Evolutionary conservation across 92 coral and sea anemone species (phyloP).

Genomic region (Actinernus sp.): DNA sequence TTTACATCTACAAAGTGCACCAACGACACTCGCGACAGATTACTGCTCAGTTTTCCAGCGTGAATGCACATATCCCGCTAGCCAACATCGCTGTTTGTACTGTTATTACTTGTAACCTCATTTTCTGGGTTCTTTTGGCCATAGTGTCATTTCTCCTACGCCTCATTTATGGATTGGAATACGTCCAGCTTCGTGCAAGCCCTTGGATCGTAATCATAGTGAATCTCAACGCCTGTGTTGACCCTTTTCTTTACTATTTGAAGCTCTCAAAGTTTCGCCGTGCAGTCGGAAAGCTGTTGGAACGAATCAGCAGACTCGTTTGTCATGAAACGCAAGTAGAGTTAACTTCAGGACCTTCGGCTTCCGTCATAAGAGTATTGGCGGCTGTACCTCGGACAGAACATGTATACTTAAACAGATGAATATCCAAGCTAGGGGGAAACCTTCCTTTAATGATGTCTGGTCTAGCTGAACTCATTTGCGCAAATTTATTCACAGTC

Average conservation of each 20-base stretch:
- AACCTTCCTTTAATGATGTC: too few relatives aligned
- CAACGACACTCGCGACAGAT: background rate
- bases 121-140: background rate
- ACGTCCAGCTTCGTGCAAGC: background rate
- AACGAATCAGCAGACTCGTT: too few relatives aligned
- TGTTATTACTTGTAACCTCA: background rate
- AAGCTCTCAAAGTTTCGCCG: background rate
- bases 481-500: too few relatives aligned
- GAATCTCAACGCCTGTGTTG: background rate
- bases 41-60: background rate
- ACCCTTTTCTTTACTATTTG: background rate
- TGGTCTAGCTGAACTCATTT: too few relatives aligned
- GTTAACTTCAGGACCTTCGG: too few relatives aligned
- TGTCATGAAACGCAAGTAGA: too few relatives aligned
- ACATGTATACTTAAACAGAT: too few relatives aligned
- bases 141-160: background rate
- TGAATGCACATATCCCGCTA: background rate
- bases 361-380: too few relatives aligned
- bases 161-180: background rate
- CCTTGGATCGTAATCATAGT: background rate
- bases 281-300: background rate
- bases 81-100: background rate
- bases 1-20: background rate
- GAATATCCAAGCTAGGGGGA: too few relatives aligned
- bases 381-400: too few relatives aligned